Base-by-base conservation (phyloP, 2,888 invertebrate species). In the Pyrrhosoma nymphula region DNA sequence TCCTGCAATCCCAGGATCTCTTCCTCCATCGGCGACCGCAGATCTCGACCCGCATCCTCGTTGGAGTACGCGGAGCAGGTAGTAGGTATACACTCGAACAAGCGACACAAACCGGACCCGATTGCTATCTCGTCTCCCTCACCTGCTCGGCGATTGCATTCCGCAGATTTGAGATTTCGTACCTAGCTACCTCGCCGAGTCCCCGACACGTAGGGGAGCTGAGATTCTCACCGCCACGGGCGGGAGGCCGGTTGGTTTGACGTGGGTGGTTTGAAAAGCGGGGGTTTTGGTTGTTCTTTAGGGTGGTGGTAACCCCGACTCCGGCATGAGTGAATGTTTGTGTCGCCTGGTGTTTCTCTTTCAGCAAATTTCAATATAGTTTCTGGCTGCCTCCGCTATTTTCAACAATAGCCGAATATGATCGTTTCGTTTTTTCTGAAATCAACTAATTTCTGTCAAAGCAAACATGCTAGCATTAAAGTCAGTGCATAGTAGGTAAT, bases 41-140 rank as follows among this genome's bases (percentile, higher is more conserved):
- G n/a, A 47, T 56, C 55, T 26, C 55, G 89, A 55, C 47, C 89
- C 89, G 47, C 89, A 55, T 88, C 39, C 88, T 39, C 23, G 23
- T 55, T 16, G n/a, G 89, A n/a, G 23, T 89, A 23, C 35, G 89
- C 26, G 56, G 30, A 82, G 82, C 82, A 30, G 82, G 82, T 82
- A 82, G 82, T n/a, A 12, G 82, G 30, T 35, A 82, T 35, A 35
- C 60, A 60, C 60, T 60, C 82, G 8, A 47, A 82, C 35, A 82
- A 35, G 82, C 35, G 82, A 82, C 82, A 82, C 82, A 82, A 82
- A 82, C 82, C 82, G 82, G 35, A 12, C 82, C 35, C 82, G 82
- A 82, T 82, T n/a, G 16, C 82, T 82, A 82, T 82, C 82, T 82
- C 35, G 14, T 10, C 69, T 12, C 18, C 75, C 12, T 18, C 82